Percentiles rank a stretch among this genome's conserved stretches.
Evolutionary conservation across 35 echinoderm and acorn worm species (phyloP).

Genomic region (Antedon bifida): DNA sequence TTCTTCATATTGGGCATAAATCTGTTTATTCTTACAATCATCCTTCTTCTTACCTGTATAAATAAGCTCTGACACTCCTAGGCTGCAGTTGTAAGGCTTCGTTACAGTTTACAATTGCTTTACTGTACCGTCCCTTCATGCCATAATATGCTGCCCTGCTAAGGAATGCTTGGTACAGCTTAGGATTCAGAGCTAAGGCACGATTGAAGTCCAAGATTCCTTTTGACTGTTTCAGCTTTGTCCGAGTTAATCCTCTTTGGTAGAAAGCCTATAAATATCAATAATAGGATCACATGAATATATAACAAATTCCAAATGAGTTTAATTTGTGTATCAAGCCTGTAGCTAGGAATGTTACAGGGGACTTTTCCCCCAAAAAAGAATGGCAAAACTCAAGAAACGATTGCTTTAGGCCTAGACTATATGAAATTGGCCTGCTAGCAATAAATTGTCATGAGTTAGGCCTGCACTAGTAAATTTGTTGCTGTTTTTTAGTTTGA

Average conservation of each 20-base stretch:
- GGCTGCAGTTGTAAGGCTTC: constrained; percentile 80
- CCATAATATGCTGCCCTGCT: constrained; percentile 97
- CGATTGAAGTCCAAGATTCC: constrained; percentile 97
- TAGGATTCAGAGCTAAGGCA: constrained; percentile 76
- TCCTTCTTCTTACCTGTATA: constrained; percentile 79
- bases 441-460: no score
- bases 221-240: constrained; percentile 71
- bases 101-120: constrained; percentile 92
- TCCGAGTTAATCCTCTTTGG: constrained; percentile 82
- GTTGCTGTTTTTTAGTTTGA: no score
- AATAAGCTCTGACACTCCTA: constrained; percentile 79
- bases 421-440: no score
- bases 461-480: no score
- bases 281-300: neutral
- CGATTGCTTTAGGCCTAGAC: no score
- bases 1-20: no score
- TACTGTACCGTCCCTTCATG: constrained; percentile 84
- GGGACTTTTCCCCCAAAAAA: no score
- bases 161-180: constrained; percentile 82
- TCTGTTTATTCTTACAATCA: no score
- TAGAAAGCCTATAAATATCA: constrained; percentile 65
- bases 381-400: no score
- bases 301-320: neutral
- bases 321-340: no score
- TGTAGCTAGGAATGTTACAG: no score